Conservation (phyloP, 2,888 invertebrate species). For the Caenorhabditis auriculariae region DNA sequence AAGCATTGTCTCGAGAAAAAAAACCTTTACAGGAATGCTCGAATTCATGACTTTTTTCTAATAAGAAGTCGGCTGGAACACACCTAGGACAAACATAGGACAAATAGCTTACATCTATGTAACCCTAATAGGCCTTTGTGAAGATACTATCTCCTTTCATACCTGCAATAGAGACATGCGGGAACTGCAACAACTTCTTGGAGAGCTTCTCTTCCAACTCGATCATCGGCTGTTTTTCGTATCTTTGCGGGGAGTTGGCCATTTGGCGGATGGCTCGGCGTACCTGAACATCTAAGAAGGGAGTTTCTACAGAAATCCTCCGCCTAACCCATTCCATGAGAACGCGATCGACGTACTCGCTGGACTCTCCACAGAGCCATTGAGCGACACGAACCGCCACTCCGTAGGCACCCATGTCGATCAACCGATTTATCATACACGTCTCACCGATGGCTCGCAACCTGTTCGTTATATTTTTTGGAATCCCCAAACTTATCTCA, state of each 20-base stretch:
- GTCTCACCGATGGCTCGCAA: conserved; percentile 18
- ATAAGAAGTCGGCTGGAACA: no score
- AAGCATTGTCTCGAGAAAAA: not conserved
- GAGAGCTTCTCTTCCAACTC: conserved; percentile 37
- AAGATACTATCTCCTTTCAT: no score
- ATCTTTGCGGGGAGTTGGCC: conserved; percentile 14
- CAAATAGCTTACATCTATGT: no score
- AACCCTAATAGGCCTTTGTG: no score
- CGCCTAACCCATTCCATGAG: conserved; percentile 41
- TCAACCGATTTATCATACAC: conserved; percentile 33
- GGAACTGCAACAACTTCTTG: conserved; percentile 30
- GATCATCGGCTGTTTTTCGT: conserved; percentile 25
- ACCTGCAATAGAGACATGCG: conserved; percentile 47
- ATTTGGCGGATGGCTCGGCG: conserved; percentile 20
- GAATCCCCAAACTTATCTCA: not conserved
- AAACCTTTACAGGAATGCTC: no score
- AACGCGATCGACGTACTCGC: conserved; percentile 36
- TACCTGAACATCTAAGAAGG: conserved; percentile 6
- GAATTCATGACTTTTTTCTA: no score
- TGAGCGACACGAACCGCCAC: conserved; percentile 34
- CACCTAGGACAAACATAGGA: no score
- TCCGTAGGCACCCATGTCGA: conserved; percentile 38
- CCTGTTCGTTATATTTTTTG: not conserved
- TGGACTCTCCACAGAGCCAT: conserved; percentile 34
- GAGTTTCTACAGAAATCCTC: not conserved